Base-by-base conservation (phyloP, 2,113 vertebrate genomes). In the Hypanus sabinus region DNA sequence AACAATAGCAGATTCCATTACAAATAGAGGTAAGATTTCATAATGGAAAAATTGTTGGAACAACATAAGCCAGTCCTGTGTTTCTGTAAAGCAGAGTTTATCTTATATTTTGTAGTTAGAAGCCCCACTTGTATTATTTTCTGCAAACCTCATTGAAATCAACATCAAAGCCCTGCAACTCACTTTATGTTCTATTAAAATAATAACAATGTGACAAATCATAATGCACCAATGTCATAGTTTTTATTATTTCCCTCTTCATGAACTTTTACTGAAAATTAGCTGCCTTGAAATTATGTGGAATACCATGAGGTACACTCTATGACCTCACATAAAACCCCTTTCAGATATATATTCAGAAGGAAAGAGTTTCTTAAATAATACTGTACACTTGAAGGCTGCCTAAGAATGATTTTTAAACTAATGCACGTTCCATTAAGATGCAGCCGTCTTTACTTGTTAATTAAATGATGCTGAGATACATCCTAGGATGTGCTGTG, bases 1-100 rank as follows among this genome's bases (percentile, higher is more conserved):
- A 65, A 90, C 57, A 65, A 33, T 18, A 62, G 85, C 85, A 68
- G 60, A 65, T 90, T 65, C 57, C 85, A 90, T 90, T 90, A 90
- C 60, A 90, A 90, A 36, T 90, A 65, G 33, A 33, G 60, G 65
- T 90, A 33, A 68, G 24, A 60, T 14, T 12, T 57, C 12, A 87
- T 60, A 30, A 10, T 60, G 55, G 83, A 60, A 87, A 85, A 62
- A 65, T 90, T 14, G 60, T 33, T n/a, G 9, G 60, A 90, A 18
- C 30, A 62, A 27, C 55, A 88, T 27, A 88, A n/a, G 30, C n/a
- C 83, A 62, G 57, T 14, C 60, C 33, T 16, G 18, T 62, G n/a
- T 1, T 18, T 30, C n/a, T 68, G 85, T 60, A 33, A 65, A 65
- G 55, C 85, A 90, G 57, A 65, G 62, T 14, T 14, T 65, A 62